These are phyloP conservation scores for Avahi laniger DNA, from an alignment of 2,797 vertebrate species.

Conservation along the genomic window DNA sequence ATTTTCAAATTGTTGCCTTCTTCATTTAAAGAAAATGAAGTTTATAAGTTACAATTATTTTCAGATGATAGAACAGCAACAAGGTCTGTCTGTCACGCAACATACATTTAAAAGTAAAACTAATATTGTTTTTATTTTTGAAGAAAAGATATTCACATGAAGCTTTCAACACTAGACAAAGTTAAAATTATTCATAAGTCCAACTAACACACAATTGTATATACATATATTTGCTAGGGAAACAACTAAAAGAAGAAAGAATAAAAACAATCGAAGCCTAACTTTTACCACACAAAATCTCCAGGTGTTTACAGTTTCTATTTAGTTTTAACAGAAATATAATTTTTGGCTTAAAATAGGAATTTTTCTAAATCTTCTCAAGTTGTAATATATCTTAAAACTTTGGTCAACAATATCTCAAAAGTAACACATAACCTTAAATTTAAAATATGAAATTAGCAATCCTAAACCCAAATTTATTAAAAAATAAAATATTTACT, in stretches of 20 bases:
- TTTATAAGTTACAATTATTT: constrained; percentile 58
- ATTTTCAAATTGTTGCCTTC: constrained; percentile 61
- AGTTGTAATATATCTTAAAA: neutral
- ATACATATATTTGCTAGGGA: neutral
- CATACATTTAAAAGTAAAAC: constrained; percentile 54
- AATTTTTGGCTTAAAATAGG: neutral
- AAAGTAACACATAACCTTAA: neutral
- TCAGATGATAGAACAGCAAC: neutral
- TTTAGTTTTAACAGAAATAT: neutral
- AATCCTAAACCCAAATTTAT: neutral
- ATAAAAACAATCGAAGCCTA: neutral
- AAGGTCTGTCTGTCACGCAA: constrained; percentile 11
- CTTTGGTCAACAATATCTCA: neutral
- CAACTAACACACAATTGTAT: neutral
- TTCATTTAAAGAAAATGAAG: constrained; percentile 53
- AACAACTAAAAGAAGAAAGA: neutral
- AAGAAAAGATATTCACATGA: constrained; percentile 40
- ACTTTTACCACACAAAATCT: neutral
- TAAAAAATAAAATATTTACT: neutral
- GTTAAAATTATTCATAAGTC: constrained; percentile 4
- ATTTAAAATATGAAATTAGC: constrained; percentile 51
- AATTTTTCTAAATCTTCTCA: constrained; percentile 38
- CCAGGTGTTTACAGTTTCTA: neutral
- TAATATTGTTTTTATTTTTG: constrained; percentile 51
- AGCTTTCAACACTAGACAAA: neutral